These are phyloP conservation scores for Siniperca scherzeri DNA, from an alignment of 2,797 vertebrate species.

Conservation along the genomic window DNA sequence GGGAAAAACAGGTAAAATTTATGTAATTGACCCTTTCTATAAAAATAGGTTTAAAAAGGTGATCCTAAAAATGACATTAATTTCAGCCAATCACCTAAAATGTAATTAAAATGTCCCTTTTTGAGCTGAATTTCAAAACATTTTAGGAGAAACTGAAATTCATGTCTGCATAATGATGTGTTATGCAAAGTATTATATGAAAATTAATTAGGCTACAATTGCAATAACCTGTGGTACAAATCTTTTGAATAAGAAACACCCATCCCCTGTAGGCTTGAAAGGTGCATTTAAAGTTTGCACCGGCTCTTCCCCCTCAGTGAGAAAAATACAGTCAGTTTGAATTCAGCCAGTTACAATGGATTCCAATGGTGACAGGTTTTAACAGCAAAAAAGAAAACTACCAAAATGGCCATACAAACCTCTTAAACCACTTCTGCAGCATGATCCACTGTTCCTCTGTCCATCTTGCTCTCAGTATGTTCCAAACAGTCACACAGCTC, in stretches of 20 bases:
- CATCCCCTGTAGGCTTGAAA: background rate
- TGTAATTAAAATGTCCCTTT: background rate
- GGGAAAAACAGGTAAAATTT: background rate
- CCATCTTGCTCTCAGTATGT: background rate
- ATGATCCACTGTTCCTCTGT: background rate
- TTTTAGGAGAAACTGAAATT: background rate
- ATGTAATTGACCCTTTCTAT: background rate
- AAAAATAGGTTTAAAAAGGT: background rate
- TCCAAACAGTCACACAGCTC: background rate
- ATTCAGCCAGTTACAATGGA: slow-evolving; percentile 1
- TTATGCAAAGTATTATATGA: background rate
- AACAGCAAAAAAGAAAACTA: background rate
- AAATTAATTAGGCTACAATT: background rate
- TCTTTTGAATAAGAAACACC: background rate
- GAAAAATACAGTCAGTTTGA: slow-evolving; percentile 14
- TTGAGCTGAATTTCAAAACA: background rate
- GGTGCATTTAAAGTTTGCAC: background rate
- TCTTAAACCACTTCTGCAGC: background rate
- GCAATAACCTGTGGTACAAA: background rate
- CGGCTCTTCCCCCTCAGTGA: too few relatives aligned
- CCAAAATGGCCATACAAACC: background rate
- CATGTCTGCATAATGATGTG: background rate
- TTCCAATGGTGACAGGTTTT: background rate
- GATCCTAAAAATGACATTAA: background rate
- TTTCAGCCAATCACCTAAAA: background rate